A percentile compares a stretch with the other conserved stretches of the same genome.
Conservation (phyloP, 2,888 invertebrate genomes). For the Nomada ferruginata region DNA sequence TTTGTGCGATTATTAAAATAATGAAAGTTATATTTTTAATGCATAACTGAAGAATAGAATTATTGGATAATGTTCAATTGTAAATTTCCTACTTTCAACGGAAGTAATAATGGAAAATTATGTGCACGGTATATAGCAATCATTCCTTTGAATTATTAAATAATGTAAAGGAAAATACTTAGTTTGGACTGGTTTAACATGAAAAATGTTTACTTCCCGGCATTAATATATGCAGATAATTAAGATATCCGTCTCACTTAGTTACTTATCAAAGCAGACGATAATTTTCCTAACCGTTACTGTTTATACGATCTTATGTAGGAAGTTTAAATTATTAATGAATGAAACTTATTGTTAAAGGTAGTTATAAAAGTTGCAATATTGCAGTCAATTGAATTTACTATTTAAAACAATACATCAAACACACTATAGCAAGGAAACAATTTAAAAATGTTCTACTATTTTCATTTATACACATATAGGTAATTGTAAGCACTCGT, state of each 20-base stretch:
- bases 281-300: conserved; percentile 19
- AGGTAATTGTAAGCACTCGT: too few relatives aligned
- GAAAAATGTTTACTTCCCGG: neutral
- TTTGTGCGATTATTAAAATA: too few relatives aligned
- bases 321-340: neutral
- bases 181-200: too few relatives aligned
- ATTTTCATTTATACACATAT: too few relatives aligned
- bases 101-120: neutral
- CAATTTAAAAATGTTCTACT: neutral
- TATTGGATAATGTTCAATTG: neutral
- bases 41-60: too few relatives aligned
- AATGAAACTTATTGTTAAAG: neutral
- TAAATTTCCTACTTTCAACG: neutral
- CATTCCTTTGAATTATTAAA: neutral
- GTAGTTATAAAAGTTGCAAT: neutral
- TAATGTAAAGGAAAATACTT: neutral
- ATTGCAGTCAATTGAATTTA: neutral
- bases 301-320: neutral
- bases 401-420: neutral
- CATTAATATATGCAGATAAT: neutral
- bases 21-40: too few relatives aligned
- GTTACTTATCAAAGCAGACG: conserved; percentile 1
- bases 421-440: neutral
- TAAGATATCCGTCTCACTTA: neutral
- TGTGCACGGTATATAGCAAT: neutral